Percentiles rank a stretch among this genome's conserved stretches.
These are phyloP conservation scores for Schizotus pectinicornis DNA, from an alignment of 2,888 invertebrate species.

Conservation along the genomic window DNA sequence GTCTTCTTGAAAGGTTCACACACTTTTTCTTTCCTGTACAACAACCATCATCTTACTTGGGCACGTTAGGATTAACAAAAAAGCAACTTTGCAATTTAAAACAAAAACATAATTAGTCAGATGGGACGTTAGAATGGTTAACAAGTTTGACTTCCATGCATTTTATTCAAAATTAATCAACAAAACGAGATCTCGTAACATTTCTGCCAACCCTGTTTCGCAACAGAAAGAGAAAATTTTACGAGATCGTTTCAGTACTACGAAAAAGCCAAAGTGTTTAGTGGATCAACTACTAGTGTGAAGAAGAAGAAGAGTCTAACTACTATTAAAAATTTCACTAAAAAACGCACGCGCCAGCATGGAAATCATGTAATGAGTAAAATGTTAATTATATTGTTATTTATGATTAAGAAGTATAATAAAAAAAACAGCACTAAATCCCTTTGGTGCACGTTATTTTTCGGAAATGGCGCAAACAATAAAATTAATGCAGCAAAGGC, in stretches of 20 bases:
- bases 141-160: slow-evolving; percentile 49
- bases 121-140: slow-evolving; percentile 11
- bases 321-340: slow-evolving; percentile 37
- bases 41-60: slow-evolving; percentile 60
- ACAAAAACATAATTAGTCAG: neutral
- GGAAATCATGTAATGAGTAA: slow-evolving; percentile 52
- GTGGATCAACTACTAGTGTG: slow-evolving; percentile 29
- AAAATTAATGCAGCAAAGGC: no score
- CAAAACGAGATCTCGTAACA: slow-evolving; percentile 1
- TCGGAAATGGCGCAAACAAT: neutral
- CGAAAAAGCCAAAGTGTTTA: slow-evolving; percentile 3
- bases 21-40: slow-evolving; percentile 67
- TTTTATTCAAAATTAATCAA: slow-evolving; percentile 26
- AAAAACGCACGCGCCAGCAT: slow-evolving; percentile 59
- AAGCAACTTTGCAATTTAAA: neutral
- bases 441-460: slow-evolving; percentile 54
- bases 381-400: slow-evolving; percentile 17
- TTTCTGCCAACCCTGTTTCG: no score
- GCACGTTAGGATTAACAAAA: slow-evolving; percentile 33
- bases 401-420: slow-evolving; percentile 31
- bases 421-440: slow-evolving; percentile 50
- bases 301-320: slow-evolving; percentile 37
- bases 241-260: slow-evolving; percentile 2
- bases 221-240: neutral
- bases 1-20: slow-evolving; percentile 79